phyloP scores from a whole-genome alignment of 1,140 invertebrate species.

The Drosophila truncata region DNA sequence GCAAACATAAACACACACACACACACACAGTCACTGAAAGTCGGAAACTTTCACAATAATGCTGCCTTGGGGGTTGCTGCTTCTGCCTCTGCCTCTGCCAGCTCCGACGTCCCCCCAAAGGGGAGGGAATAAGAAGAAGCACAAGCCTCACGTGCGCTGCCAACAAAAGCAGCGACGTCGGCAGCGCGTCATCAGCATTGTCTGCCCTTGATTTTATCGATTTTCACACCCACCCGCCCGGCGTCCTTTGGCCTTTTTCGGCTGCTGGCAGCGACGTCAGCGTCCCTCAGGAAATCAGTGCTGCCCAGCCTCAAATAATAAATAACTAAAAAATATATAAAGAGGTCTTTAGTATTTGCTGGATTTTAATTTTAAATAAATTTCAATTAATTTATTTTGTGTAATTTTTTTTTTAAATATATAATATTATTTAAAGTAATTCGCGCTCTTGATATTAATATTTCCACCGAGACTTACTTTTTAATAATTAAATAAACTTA shows the following conservation, averaged over 20 bases:
- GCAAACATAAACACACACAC: slow-evolving; percentile 28
- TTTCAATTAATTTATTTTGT: neutral
- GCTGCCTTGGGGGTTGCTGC: slow-evolving; percentile 66
- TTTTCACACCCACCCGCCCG: slow-evolving; percentile 61
- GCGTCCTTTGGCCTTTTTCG: slow-evolving; percentile 65
- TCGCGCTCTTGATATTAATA: no score
- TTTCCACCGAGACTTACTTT: neutral
- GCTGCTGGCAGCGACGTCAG: slow-evolving; percentile 46
- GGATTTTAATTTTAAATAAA: neutral
- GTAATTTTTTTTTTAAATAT: no score
- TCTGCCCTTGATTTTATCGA: slow-evolving; percentile 83
- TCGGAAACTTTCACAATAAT: slow-evolving; percentile 74
- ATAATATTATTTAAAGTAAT: no score
- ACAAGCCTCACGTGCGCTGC: slow-evolving; percentile 69
- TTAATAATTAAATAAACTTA: neutral
- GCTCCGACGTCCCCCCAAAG: slow-evolving; percentile 5
- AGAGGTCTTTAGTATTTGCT: neutral
- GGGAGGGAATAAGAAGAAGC: slow-evolving; percentile 17
- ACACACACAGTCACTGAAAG: slow-evolving; percentile 12
- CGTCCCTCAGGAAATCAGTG: slow-evolving; percentile 17
- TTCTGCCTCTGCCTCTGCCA: slow-evolving; percentile 17
- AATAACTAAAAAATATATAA: neutral
- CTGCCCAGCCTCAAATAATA: slow-evolving; percentile 10
- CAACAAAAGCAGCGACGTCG: slow-evolving; percentile 11
- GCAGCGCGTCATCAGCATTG: slow-evolving; percentile 66